Evolutionary conservation across 2,888 invertebrate species (phyloP).

Genomic region (Aquatica leii): DNA sequence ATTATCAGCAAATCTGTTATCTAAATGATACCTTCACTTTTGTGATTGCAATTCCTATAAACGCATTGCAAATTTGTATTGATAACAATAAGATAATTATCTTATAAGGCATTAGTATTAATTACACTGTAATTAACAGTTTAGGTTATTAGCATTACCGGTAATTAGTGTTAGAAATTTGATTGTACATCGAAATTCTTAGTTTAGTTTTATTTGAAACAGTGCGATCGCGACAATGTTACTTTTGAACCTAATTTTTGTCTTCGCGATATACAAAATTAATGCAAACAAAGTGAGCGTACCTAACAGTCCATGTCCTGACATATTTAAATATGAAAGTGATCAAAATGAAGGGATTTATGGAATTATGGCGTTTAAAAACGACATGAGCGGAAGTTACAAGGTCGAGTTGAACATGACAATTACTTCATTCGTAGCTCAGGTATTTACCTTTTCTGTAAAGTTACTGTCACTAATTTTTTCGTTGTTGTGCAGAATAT

Average conservation of each 20-base stretch:
- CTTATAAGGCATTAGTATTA: no score
- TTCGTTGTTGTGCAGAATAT: constrained; percentile 8
- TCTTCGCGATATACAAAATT: no score
- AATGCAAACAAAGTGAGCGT: not conserved
- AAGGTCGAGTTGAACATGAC: constrained; percentile 19
- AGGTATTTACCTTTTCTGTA: constrained; percentile 7
- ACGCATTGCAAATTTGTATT: no score
- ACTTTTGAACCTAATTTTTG: no score
- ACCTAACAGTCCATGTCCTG: constrained; percentile 14
- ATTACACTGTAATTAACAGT: constrained; percentile 1
- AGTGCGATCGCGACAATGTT: not conserved
- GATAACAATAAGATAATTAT: no score
- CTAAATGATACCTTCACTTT: constrained; percentile 1
- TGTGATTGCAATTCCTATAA: not conserved
- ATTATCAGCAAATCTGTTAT: not conserved
- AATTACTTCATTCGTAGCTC: constrained; percentile 3
- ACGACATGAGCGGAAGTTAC: constrained; percentile 15
- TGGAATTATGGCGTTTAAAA: constrained; percentile 17
- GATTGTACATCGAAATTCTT: not conserved
- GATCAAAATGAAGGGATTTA: not conserved
- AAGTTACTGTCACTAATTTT: not conserved
- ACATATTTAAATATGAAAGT: constrained; percentile 6
- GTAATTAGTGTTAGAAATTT: not conserved
- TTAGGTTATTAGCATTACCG: not conserved
- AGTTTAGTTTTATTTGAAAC: not conserved